Percentiles rank a stretch among this genome's conserved stretches.
Evolutionary conservation across 2,797 vertebrate species (phyloP).

Genomic region (Neomorphus geoffroyi): DNA sequence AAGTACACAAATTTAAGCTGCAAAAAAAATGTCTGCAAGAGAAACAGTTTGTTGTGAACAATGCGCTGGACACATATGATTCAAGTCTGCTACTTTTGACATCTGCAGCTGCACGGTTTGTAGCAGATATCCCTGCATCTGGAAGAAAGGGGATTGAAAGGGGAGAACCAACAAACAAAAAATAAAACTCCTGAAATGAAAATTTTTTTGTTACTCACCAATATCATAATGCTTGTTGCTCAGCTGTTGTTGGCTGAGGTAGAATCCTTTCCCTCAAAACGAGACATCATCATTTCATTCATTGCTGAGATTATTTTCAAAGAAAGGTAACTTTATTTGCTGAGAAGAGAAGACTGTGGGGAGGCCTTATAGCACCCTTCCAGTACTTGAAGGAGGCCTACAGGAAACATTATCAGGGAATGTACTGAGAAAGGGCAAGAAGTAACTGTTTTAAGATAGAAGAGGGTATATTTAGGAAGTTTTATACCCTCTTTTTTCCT

Average conservation of each 20-base stretch:
- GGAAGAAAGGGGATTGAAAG: neutral
- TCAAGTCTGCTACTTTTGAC: accelerated
- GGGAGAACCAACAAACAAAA: neutral
- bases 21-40: neutral
- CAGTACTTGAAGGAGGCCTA: too few relatives aligned
- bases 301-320: neutral
- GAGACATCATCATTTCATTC: neutral
- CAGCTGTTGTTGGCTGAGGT: neutral
- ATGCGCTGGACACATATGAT: neutral
- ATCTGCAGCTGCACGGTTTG: neutral
- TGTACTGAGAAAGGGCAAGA: too few relatives aligned
- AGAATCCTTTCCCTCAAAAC: neutral
- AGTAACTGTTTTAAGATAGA: too few relatives aligned
- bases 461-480: too few relatives aligned
- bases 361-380: too few relatives aligned
- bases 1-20: neutral
- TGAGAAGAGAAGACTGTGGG: too few relatives aligned
- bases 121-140: neutral
- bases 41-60: neutral
- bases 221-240: neutral
- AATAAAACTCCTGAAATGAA: neutral
- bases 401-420: too few relatives aligned
- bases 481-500: too few relatives aligned
- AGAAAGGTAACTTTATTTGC: neutral
- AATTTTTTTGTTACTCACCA: neutral